A percentile compares a stretch with the other conserved stretches of the same genome.
Evolutionary conservation across 2,797 vertebrate species (phyloP).

Genomic region (Microcaecilia unicolor): DNA sequence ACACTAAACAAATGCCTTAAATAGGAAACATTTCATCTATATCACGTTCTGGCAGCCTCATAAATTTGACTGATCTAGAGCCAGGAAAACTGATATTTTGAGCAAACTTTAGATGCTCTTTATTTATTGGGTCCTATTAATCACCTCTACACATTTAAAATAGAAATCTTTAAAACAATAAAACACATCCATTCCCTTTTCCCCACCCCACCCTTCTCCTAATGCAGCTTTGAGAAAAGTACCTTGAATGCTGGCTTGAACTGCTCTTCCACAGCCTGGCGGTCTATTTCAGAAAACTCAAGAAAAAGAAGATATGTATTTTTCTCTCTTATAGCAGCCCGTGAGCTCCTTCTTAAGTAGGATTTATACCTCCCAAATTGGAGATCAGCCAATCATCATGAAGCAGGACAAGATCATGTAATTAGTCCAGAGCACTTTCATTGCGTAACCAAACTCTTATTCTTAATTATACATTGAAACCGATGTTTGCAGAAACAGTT

Average conservation of each 20-base stretch:
- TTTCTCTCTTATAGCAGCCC: slow-evolving; percentile 25
- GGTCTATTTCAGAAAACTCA: slow-evolving; percentile 23
- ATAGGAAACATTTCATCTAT: no score
- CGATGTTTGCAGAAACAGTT: slow-evolving; percentile 22
- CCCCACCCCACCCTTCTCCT: no score
- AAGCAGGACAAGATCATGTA: slow-evolving; percentile 13
- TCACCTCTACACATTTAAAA: no score
- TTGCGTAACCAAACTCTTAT: slow-evolving; percentile 30
- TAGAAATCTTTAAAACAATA: no score
- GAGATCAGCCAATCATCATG: slow-evolving; percentile 28
- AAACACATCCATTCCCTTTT: no score
- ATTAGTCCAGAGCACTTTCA: slow-evolving; percentile 20
- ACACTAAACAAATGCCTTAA: no score
- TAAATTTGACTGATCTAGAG: no score
- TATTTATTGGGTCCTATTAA: no score
- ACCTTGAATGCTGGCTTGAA: slow-evolving; percentile 27
- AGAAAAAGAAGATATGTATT: slow-evolving; percentile 20
- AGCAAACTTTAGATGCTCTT: no score
- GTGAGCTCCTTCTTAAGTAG: slow-evolving; percentile 10
- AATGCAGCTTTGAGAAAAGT: no score
- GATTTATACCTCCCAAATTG: slow-evolving; percentile 36
- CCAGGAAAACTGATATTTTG: no score
- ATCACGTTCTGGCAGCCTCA: no score
- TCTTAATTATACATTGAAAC: slow-evolving; percentile 34
- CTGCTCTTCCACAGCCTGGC: slow-evolving; percentile 17